These are phyloP conservation scores for Molossus molossus DNA, from an alignment of 2,797 vertebrate genomes.

Conservation along the genomic window DNA sequence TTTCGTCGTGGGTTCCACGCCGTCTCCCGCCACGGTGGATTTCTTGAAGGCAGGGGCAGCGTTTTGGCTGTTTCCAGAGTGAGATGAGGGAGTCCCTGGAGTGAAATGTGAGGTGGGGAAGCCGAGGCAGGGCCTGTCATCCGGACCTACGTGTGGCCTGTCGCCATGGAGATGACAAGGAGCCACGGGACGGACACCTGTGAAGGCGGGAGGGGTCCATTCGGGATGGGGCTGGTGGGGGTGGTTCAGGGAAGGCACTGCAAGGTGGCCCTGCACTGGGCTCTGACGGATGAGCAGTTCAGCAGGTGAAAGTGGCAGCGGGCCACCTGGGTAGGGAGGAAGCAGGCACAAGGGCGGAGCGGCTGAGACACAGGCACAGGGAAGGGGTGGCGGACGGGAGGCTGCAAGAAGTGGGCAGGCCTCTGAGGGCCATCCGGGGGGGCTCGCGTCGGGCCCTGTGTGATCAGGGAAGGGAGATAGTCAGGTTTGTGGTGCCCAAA, in stretches of 20 bases:
- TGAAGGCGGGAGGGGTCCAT: background rate
- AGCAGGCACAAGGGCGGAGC: background rate
- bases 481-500: background rate
- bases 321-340: background rate
- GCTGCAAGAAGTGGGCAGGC: background rate
- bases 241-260: background rate
- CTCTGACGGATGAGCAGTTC: constrained; percentile 54
- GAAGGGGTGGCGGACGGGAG: background rate
- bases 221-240: background rate
- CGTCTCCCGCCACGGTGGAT: too few relatives aligned
- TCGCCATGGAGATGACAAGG: background rate
- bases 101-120: background rate
- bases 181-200: background rate
- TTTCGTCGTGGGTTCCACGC: background rate
- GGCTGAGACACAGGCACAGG: background rate
- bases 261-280: background rate
- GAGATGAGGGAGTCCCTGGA: background rate
- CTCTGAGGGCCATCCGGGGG: background rate
- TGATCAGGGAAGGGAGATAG: background rate
- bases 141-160: background rate
- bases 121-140: background rate
- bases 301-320: background rate
- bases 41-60: background rate
- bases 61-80: background rate
- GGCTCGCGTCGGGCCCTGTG: accelerated